Evolutionary conservation across 2,113 vertebrate species (phyloP).

Genomic region (Catagonus wagneri): DNA sequence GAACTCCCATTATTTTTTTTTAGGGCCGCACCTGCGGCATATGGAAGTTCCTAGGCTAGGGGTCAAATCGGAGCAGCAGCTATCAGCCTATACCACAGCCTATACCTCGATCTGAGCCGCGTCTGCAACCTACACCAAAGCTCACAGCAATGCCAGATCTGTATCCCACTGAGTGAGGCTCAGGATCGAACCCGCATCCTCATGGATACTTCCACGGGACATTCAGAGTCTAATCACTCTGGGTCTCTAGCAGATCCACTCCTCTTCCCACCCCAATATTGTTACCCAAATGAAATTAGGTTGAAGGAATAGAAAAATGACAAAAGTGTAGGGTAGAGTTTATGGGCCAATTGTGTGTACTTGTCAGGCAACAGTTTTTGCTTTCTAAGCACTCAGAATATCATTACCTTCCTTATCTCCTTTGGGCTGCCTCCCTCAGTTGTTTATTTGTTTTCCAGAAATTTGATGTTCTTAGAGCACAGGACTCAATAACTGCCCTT

Average conservation of each 20-base stretch:
- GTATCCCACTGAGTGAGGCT: too few species aligned
- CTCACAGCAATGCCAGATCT: too few species aligned
- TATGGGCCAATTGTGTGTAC: neutral
- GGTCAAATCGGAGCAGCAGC: too few species aligned
- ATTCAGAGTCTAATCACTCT: neutral
- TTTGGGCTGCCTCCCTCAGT: neutral
- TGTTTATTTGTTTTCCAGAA: neutral
- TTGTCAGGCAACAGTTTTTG: constrained; percentile 7
- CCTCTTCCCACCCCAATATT: neutral
- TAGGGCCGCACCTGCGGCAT: too few species aligned
- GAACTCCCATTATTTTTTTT: too few species aligned
- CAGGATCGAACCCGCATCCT: too few species aligned
- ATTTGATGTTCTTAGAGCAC: neutral
- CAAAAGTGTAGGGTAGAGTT: neutral
- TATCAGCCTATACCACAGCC: too few species aligned
- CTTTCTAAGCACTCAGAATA: neutral
- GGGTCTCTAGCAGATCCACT: neutral
- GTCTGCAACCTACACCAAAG: too few species aligned
- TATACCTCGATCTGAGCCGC: too few species aligned
- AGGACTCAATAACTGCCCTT: neutral
- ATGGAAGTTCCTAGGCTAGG: too few species aligned
- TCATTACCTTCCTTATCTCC: neutral
- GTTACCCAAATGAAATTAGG: constrained; percentile 30
- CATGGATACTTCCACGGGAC: neutral
- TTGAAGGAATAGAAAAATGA: neutral